Evolutionary conservation across 2,888 invertebrate species (phyloP), one percentile per base, ranked within the genome.

Genomic region (Amaurobius ferox): DNA sequence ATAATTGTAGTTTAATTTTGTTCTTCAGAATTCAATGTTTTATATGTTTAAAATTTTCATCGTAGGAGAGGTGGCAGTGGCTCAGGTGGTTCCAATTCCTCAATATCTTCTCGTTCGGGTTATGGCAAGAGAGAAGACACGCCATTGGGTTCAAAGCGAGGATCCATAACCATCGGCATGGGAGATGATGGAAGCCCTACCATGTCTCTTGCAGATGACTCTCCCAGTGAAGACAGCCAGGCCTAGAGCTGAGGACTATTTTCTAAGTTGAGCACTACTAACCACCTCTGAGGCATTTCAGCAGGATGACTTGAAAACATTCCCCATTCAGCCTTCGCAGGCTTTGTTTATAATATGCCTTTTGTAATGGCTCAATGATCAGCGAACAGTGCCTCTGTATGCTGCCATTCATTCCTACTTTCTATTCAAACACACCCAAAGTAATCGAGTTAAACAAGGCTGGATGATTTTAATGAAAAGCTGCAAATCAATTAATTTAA

Each of bases 211-310:
- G 86, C 86, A 2, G 88, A 89, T 68, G 89, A 88, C 29, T 88
- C 88, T 35, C 88, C 88, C 7, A 89, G 87, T 67, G 89, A 89
- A 66, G 88, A 88, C 70, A 88, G 88, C 73, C 88, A 88, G 48
- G 88, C 88, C 66, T 89, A 81, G 79, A 66, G 68, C 29, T 48
- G 30, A 66, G 48, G 40, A 80, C 73, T 44, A n/a, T n/a, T n/a
- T 48, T 26, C 67, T 70, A 40, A 72, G 70, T 85, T 55, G 66
- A 55, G 64, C 68, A 67, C 72, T 77, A 72, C 71, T 77, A 83
- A 44, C 19, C 35, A 70, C 70, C 70, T 16, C 28, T 48, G 83
- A 76, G 83, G 83, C 83, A 77, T 76, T 76, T 74, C 64, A 70
- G 68, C 76, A 55, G 62, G 83, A 62, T 72, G 72, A 85, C 70